phyloP scores from a whole-genome alignment of 2,113 vertebrate genomes.

The Mesocricetus auratus region DNA sequence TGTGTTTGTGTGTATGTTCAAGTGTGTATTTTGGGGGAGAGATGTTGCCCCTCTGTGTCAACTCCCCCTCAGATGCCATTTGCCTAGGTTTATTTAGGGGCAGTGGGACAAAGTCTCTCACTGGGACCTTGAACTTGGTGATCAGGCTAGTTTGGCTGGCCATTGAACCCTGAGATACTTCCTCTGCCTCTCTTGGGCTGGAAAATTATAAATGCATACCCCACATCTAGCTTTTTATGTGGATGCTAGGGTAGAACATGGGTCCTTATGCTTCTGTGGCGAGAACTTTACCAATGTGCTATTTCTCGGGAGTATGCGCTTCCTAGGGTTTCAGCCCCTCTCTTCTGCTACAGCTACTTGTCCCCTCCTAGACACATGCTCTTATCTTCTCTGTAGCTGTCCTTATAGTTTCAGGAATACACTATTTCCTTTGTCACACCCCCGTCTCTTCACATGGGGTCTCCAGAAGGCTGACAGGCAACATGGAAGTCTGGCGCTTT shows the following conservation, averaged over 20 bases:
- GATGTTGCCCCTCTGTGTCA: not conserved
- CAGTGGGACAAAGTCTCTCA: not conserved
- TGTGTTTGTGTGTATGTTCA: not conserved
- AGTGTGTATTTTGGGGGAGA: not conserved
- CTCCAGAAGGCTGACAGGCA: not conserved
- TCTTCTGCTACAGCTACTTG: too few species aligned
- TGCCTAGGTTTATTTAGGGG: too few species aligned
- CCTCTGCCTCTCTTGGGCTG: not conserved
- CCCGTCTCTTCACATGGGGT: fast-evolving
- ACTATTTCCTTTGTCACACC: fast-evolving
- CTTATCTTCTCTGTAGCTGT: not conserved
- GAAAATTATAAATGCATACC: not conserved
- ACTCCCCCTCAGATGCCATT: not conserved
- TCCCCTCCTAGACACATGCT: not conserved
- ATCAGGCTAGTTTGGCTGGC: not conserved
- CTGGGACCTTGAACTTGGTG: not conserved
- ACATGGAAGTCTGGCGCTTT: fast-evolving
- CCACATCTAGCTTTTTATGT: not conserved
- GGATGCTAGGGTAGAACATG: not conserved
- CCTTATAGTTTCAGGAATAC: not conserved
- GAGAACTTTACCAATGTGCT: not conserved
- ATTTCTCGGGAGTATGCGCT: not conserved
- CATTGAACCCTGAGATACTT: not conserved
- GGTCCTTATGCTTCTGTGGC: not conserved
- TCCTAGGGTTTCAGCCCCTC: not conserved